Evolutionary conservation across 2,888 invertebrate species (phyloP).

Genomic region (Pterostichus madidus): DNA sequence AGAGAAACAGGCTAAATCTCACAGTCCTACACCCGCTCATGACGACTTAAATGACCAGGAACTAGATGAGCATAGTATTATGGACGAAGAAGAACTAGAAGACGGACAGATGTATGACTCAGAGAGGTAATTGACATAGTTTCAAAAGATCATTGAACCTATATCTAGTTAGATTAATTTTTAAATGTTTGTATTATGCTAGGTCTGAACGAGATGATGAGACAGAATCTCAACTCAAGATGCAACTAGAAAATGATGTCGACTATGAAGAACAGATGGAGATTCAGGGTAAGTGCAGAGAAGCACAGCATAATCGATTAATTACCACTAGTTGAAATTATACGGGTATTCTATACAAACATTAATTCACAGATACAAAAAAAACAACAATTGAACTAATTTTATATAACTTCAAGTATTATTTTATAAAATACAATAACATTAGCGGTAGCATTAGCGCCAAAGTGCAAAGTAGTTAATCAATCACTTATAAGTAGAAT

Average conservation of each 20-base stretch:
- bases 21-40: conserved; percentile 81
- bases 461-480: conserved; percentile 13
- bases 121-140: conserved; percentile 79
- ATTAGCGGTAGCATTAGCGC: neutral
- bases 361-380: conserved; percentile 28
- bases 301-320: neutral
- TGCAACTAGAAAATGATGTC: conserved; percentile 84
- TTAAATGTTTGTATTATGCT: conserved; percentile 25
- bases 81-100: conserved; percentile 84
- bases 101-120: conserved; percentile 84
- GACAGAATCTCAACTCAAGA: conserved; percentile 85
- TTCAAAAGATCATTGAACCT: neutral
- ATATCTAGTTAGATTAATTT: too few relatives aligned
- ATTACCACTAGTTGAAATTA: neutral
- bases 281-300: conserved; percentile 73
- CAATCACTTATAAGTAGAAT: too few relatives aligned
- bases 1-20: conserved; percentile 81
- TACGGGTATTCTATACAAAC: conserved; percentile 1
- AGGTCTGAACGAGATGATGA: conserved; percentile 82
- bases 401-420: too few relatives aligned
- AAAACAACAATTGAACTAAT: neutral
- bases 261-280: conserved; percentile 81
- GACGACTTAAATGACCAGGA: conserved; percentile 81
- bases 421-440: too few relatives aligned
- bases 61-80: conserved; percentile 78